Conservation (phyloP, 2,888 invertebrate genomes). For the Himalopsyche japonica region DNA sequence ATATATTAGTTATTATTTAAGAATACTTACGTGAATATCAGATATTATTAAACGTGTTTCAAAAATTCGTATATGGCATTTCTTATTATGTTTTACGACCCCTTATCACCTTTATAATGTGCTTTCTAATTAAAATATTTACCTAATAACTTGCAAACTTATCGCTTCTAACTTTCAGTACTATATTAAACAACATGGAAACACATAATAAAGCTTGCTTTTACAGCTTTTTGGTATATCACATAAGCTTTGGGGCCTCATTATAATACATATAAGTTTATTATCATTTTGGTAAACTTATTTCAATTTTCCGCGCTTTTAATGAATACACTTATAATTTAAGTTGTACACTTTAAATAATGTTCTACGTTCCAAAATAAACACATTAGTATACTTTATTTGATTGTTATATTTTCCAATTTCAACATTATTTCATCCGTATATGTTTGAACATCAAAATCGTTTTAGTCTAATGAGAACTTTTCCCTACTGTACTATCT, state of each 20-base stretch:
- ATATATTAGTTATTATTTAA: too few relatives aligned
- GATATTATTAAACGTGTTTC: neutral
- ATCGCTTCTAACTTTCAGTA: neutral
- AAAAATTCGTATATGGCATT: neutral
- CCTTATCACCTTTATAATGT: conserved; percentile 19
- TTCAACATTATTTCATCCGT: too few relatives aligned
- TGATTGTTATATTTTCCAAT: too few relatives aligned
- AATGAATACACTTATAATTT: too few relatives aligned
- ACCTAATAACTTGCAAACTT: conserved; percentile 30
- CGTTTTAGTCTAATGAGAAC: too few relatives aligned
- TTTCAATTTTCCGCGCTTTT: neutral
- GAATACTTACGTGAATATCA: neutral
- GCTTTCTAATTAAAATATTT: conserved; percentile 28
- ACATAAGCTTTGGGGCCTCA: neutral
- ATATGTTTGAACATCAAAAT: too few relatives aligned
- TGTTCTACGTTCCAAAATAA: too few relatives aligned
- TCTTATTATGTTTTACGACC: neutral
- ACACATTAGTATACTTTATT: too few relatives aligned
- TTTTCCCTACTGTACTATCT: too few relatives aligned
- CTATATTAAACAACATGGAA: neutral
- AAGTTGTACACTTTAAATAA: too few relatives aligned
- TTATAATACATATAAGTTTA: neutral
- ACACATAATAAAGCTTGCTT: neutral
- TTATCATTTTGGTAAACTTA: neutral
- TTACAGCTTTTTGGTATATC: neutral